Base-by-base conservation (phyloP, 2,888 invertebrate species). In the Cybosia mesomella region DNA sequence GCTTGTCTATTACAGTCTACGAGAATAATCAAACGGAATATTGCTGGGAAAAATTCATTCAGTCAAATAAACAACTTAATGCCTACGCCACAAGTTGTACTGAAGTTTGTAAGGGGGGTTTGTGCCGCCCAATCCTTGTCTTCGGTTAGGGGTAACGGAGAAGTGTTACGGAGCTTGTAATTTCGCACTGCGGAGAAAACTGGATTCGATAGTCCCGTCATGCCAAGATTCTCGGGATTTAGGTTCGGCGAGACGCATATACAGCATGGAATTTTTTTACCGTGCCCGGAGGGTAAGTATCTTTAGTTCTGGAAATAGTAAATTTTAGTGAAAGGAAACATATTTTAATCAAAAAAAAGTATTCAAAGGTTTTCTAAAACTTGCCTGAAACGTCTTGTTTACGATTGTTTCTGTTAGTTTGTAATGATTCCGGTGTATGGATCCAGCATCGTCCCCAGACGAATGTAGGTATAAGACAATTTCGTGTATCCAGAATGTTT, bases 81-180 rank as follows among this genome's bases (percentile, higher is more conserved):
- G 71, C 70, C 22, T 58, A 54, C 39, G 67, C 65, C 73, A 65
- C 66, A 63, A 68, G 63, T 68, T 65, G 64, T 66, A 60, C 28
- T 10, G 24, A 68, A 68, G 59, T 72, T 72, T 53, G n/a, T 39
- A 28, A 60, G 24, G 54, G 18, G 55, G 49, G 60, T 32, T 59
- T 60, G 79, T 39, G 73, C 73, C 85, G 86, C 87, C 86, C 77
- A 85, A 86, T 85, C 79, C 70, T 64, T 86, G 87, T 86, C 75
- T 70, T 66, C 66, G 73, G 76, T 76, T 73, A 75, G 67, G 73
- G 77, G 64, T 65, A 58, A 65, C 36, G 13, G 53, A 49, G 34
- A 53, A 65, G 57, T 58, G 66, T 62, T 28, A 62, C 66, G 54
- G 39, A 34, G 58, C 49, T 58, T 69, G 69, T 69, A 66, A 69